phyloP scores from a whole-genome alignment of 2,113 vertebrate species.

The Pristiophorus japonicus region DNA sequence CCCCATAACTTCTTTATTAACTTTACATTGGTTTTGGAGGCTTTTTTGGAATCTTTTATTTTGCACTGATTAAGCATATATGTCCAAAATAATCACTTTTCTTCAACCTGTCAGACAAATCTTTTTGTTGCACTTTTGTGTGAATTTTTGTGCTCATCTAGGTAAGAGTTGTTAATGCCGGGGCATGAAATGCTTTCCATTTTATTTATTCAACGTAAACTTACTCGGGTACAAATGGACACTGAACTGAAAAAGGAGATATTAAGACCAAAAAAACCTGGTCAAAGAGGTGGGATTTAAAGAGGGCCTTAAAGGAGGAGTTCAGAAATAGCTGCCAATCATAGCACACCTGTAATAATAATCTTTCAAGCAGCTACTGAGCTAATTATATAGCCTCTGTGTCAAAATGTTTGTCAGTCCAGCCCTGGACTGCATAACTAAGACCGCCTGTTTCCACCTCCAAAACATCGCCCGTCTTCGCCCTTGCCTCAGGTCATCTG shows the following conservation, averaged over 20 bases:
- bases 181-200: not conserved
- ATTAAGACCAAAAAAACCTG: not conserved
- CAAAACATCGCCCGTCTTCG: no score
- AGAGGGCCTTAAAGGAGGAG: not conserved
- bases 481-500: no score
- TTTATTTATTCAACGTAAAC: not conserved
- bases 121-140: not conserved
- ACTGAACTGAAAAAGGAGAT: not conserved
- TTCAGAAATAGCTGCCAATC: not conserved
- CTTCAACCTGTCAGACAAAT: not conserved
- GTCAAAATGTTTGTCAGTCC: not conserved
- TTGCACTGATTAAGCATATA: not conserved
- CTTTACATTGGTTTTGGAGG: not conserved
- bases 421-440: no score
- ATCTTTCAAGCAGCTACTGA: not conserved
- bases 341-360: not conserved
- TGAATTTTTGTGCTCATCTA: not conserved
- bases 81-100: not conserved
- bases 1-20: not conserved
- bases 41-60: not conserved
- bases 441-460: no score
- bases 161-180: not conserved
- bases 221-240: not conserved
- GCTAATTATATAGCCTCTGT: not conserved
- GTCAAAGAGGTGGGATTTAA: not conserved